Base-by-base conservation (phyloP, 30 jellyfish, hydroid and myxozoan genomes). In the Clytia hemisphaerica region DNA sequence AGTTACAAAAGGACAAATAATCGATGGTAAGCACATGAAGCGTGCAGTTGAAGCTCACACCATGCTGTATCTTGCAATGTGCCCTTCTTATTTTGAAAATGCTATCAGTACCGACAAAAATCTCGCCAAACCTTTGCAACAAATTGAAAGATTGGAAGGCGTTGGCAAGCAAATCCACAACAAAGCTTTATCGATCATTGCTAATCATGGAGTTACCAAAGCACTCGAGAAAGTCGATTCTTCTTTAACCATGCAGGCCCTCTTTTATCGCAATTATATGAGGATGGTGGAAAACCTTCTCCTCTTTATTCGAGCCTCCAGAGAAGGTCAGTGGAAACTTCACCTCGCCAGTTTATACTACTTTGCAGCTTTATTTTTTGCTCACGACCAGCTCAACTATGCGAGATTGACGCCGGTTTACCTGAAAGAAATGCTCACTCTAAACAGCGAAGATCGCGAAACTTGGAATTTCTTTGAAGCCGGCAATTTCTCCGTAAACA, bases 31-130 rank as follows among this genome's bases (percentile, higher is more conserved):
- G 45, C 84, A 75, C 32, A 32, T 49, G 38, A 50, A 75, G 15
- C 28, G 89, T 27, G 85, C 45, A 37, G 60, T 73, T 49, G 85
- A 73, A 58, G 82, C 85, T 28, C 81, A 68, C 6, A 68, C 53
- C 26, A 34, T 57, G 34, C 6, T 68, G 21, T 50, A 68, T 25
- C 67, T 68, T 46, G 25, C 80, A 40, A 18, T 68, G 15, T 68
- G 37, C n/a, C n/a, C n/a, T n/a, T n/a, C n/a, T n/a, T n/a, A n/a
- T n/a, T n/a, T n/a, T n/a, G n/a, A n/a, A n/a, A n/a, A n/a, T n/a
- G n/a, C n/a, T n/a, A n/a, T n/a, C n/a, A n/a, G n/a, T n/a, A n/a
- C n/a, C n/a, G n/a, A n/a, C n/a, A n/a, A n/a, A n/a, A n/a, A n/a
- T n/a, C n/a, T n/a, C n/a, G n/a, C n/a, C n/a, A n/a, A n/a, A n/a